Evolutionary conservation across 2,113 vertebrate species (phyloP), one percentile per base, ranked within the genome.

Genomic region (Gasterosteus nipponicus): DNA sequence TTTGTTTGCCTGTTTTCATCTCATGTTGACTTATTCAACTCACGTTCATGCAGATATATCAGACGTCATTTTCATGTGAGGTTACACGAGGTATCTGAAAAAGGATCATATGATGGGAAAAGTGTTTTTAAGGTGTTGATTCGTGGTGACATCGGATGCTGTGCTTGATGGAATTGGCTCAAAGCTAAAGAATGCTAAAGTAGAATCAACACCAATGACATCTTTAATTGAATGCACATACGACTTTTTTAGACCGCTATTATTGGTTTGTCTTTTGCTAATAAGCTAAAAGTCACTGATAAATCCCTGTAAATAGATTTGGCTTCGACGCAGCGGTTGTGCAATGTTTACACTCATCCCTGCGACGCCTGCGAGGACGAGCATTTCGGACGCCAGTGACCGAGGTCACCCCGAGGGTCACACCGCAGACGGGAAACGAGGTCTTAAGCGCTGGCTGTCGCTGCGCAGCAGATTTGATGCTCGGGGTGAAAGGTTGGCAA

Each of bases 331-430:
- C 49, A 18, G 58, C 66, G 83, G 66, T 81, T 84, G 85, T 83
- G 66, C 74, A 58, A 76, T 84, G 78, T 84, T 88, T 85, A 81
- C 84, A 77, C 67, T 80, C 78, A 85, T 86, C 85, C 71, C 63
- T 18, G 75, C 39, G 69, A 73, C 39, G 69, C 69, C 31, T 69
- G 76, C 67, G 4, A 26, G 73, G 78, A 71, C 35, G 47, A 57
- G 47, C 70, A 70, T 68, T 86, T 80, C 73, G 78, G 65, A 74
- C 64, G 75, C 76, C 83, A 81, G 90, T 81, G 81, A 88, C 69
- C 84, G 84, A 87, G 84, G 90, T 88, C 83, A 83, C 79, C 66
- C 67, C 39, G 69, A 65, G 83, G 76, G 69, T 77, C 80, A 69
- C 63, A 29, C 72, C 53, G 62, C 69, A 1, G 62, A 70, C 77